Base-by-base conservation (phyloP, 2,888 invertebrate species). In the Physocephala rufipes region DNA sequence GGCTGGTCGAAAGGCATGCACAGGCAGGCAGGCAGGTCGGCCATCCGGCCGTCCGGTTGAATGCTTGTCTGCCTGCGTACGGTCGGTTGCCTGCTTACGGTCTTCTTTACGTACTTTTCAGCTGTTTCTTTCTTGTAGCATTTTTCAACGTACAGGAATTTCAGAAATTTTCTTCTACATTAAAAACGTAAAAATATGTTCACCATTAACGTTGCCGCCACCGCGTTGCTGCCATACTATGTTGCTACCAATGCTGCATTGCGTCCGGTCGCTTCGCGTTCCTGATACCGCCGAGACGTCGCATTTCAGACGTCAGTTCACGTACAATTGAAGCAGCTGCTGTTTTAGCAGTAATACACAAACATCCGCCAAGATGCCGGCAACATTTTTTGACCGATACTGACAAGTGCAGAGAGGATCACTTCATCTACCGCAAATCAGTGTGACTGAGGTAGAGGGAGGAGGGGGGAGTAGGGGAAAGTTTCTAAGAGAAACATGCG, bases 121-220 rank as follows among this genome's bases (percentile, higher is more conserved):
- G 70, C 70, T 70, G 70, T 63, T 70, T 53, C n/a, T n/a, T n/a
- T n/a, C 58, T 64, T 45, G 70, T 70, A 58, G 75, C 75, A 78
- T 78, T 75, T 77, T 75, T 77, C 66, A 76, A 76, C 77, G 77
- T 77, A 76, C 73, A 74, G 75, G 76, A 78, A 77, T 75, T 76
- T 75, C 69, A 78, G 75, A 75, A 73, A 77, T 78, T 74, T 75
- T 74, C 64, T 70, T 67, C 59, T 67, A 74, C 73, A 71, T 74
- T 73, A 73, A 73, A 36, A 73, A 66, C 71, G 71, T 61, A 47
- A 61, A 74, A 74, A 74, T 73, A 70, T 70, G 55, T 70, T 53
- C 74, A 71, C 72, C 53, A 53, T 53, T 21, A 9, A 21, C 53
- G 53, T 1, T 28, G 58, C 70, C 36, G 36, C 36, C 36, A 2